phyloP scores from a whole-genome alignment of 2,113 vertebrate genomes.

The Argyrosomus japonicus region DNA sequence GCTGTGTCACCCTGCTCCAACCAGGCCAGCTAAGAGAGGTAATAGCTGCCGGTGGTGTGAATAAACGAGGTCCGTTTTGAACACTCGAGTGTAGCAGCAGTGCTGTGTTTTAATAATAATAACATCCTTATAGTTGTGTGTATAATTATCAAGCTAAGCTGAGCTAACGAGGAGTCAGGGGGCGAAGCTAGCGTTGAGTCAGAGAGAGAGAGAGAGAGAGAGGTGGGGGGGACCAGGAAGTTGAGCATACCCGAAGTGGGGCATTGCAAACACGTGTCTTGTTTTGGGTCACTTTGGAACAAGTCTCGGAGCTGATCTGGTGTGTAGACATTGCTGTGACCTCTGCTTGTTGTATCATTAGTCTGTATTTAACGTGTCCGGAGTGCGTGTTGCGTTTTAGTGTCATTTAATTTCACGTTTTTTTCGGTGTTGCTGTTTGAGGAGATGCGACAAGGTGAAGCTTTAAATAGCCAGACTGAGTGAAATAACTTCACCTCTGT shows the following conservation, averaged over 20 bases:
- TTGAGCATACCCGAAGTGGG: slow-evolving; percentile 31
- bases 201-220: no score
- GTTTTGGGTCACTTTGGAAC: slow-evolving; percentile 76
- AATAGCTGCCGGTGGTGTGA: no score
- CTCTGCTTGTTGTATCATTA: not conserved
- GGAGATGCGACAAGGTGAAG: not conserved
- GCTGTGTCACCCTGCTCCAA: slow-evolving; percentile 57
- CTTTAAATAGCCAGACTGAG: not conserved
- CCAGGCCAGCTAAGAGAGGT: slow-evolving; percentile 25
- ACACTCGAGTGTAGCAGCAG: no score
- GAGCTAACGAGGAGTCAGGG: not conserved
- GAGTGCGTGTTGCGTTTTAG: not conserved
- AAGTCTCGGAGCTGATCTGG: slow-evolving; percentile 4
- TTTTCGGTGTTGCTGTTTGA: not conserved
- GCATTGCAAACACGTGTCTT: slow-evolving; percentile 77
- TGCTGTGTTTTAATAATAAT: no score
- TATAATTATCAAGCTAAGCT: not conserved
- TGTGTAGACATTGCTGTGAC: not conserved
- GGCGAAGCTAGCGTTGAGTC: no score
- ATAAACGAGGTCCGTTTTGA: no score
- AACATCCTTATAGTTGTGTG: not conserved
- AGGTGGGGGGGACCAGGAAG: slow-evolving; percentile 64
- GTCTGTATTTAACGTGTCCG: rapidly evolving
- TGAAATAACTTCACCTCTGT: not conserved
- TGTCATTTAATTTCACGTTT: not conserved